Conservation (phyloP, 2,113 vertebrate species). For the Nothocercus nigrocapillus region DNA sequence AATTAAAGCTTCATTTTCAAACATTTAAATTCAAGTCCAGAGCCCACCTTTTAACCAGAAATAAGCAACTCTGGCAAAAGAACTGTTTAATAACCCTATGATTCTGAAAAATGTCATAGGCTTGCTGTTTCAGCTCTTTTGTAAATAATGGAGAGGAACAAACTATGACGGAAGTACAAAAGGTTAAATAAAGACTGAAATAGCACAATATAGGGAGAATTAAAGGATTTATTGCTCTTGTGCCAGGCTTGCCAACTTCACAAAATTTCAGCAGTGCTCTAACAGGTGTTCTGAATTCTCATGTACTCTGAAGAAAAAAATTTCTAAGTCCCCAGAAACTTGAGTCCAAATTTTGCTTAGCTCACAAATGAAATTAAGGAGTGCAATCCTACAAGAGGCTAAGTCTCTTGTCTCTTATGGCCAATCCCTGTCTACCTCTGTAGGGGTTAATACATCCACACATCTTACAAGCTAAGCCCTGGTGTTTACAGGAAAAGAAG, state of each 20-base stretch:
- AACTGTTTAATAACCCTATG: not conserved
- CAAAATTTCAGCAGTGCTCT: not conserved
- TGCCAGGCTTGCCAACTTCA: not conserved
- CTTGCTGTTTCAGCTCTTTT: not conserved
- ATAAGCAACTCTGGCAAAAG: not conserved
- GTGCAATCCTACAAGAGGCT: not conserved
- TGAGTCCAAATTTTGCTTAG: not conserved
- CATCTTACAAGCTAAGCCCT: not conserved
- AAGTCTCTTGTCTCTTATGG: not conserved
- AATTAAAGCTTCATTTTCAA: not conserved
- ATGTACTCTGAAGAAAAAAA: not conserved
- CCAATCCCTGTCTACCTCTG: not conserved
- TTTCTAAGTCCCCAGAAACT: constrained; percentile 6
- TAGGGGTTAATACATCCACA: not conserved
- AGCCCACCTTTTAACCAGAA: not conserved
- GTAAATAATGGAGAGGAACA: not conserved
- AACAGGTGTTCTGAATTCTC: not conserved
- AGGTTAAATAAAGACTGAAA: constrained; percentile 23
- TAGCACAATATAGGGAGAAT: not conserved
- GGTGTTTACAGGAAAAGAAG: not conserved
- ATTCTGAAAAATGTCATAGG: not conserved
- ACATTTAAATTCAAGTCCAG: not conserved
- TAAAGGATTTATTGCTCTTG: not conserved
- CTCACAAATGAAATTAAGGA: not conserved
- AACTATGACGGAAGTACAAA: not conserved